Conservation (phyloP, 2,113 vertebrate species). For the Urocynchramus pylzowi region DNA sequence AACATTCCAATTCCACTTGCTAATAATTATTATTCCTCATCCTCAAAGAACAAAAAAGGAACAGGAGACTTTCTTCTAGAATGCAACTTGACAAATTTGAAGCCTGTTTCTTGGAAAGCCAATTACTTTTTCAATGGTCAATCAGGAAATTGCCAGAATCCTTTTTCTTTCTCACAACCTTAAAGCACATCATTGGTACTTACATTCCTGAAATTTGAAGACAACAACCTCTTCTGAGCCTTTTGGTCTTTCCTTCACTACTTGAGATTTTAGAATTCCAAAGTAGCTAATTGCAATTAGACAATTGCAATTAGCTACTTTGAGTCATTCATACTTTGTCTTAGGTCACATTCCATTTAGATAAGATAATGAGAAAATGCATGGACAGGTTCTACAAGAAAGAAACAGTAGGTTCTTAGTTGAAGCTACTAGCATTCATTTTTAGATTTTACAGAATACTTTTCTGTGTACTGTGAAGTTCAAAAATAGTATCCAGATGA, state of each 20-base stretch:
- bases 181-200: not conserved
- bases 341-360: not conserved
- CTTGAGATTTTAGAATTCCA: not conserved
- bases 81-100: not conserved
- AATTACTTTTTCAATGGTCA: not conserved
- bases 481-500: not conserved
- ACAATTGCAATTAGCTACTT: not conserved
- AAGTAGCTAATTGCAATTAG: not conserved
- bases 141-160: not conserved
- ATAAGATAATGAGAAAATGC: not conserved
- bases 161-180: not conserved
- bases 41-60: not conserved
- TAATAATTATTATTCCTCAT: not conserved
- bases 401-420: not conserved
- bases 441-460: not conserved
- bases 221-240: not conserved
- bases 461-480: not conserved
- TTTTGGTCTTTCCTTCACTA: not conserved
- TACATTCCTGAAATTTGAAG: not conserved
- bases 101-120: not conserved
- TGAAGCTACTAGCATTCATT: not conserved
- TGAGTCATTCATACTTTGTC: not conserved
- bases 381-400: not conserved
- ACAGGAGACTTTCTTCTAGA: not conserved
- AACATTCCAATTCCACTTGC: not conserved